Base-by-base conservation (phyloP, 2,113 vertebrate genomes). In the Raja brachyura region DNA sequence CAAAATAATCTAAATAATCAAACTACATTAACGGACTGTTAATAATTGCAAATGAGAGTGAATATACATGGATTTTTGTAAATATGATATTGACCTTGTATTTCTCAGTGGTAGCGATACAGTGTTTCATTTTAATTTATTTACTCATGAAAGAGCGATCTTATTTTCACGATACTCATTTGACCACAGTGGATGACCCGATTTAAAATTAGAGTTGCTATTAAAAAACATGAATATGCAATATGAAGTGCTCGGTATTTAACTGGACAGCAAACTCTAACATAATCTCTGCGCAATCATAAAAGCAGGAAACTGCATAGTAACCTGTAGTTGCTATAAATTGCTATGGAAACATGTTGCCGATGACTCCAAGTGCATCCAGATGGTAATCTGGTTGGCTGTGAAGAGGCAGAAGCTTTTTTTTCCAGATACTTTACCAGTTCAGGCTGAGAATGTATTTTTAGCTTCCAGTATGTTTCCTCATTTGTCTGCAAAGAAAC, bases 341-440 rank as follows among this genome's bases (percentile, higher is more conserved):
- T 92, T 92, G 63, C 90, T 74, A 92, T 92, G 90, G 90, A 92
- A 92, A 92, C 90, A 22, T 73, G 66, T 5, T 25, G n/a, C 31
- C 20, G 4, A 48, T 10, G 39, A 33, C 68, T 92, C 68, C 33
- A 70, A 92, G 90, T 73, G 66, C 68, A 92, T 92, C 31, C 90
- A 92, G 90, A 92, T 92, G 90, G 86, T 90, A 63, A 90, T 33
- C 22, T 31, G 56, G 66, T 92, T 92, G 90, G 66, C 66, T 73
- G 63, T 48, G 90, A 92, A 33, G 88, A 74, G 68, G 68, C 90
- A 92, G 90, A 92, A 68, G 39, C 8, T 92, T 92, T 92, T 92
- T 90, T 90, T 92, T 68, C 14, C 90, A 54, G 33, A 92, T 92
- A 73, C 39, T 92, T 92, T 39, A n/a, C 33, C 88, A 92, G 66